These are phyloP conservation scores for Ditylenchus dipsaci DNA, from an alignment of 1,140 invertebrate species.

Conservation along the genomic window DNA sequence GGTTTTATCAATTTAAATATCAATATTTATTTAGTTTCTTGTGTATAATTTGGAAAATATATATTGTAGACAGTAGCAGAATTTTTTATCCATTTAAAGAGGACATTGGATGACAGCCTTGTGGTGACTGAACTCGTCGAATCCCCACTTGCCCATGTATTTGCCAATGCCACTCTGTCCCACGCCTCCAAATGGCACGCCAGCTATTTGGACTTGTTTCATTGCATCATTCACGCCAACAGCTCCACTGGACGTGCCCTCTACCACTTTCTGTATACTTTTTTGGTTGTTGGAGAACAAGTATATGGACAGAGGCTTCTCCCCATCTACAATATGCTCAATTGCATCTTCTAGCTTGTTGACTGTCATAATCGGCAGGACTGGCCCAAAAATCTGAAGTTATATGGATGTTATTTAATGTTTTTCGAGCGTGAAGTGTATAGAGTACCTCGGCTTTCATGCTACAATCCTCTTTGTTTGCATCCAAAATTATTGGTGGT, in stretches of 20 bases:
- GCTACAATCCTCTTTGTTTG: conserved; percentile 33
- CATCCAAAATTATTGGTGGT: conserved; percentile 50
- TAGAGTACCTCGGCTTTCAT: conserved; percentile 49
- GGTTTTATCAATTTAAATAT: no score
- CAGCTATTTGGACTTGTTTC: conserved; percentile 29
- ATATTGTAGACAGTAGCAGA: no score
- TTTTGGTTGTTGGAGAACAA: conserved; percentile 21
- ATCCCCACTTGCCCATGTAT: conserved; percentile 84
- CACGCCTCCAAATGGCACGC: conserved; percentile 66
- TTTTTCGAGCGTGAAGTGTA: neutral
- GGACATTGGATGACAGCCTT: conserved; percentile 69
- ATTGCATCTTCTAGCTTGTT: conserved; percentile 46
- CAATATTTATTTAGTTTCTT: no score
- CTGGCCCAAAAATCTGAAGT: conserved; percentile 55
- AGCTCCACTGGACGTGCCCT: conserved; percentile 9
- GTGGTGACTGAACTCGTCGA: conserved; percentile 84
- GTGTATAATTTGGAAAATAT: no score
- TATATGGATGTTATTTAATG: no score
- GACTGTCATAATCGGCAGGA: conserved; percentile 52
- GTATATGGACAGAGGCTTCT: conserved; percentile 37
- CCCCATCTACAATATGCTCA: conserved; percentile 36
- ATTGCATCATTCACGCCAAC: conserved; percentile 56
- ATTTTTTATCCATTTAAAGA: no score
- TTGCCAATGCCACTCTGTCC: conserved; percentile 72
- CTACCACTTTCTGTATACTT: conserved; percentile 15